Evolutionary conservation across 2,113 vertebrate species (phyloP).

Genomic region (Neolamprologus modestus): DNA sequence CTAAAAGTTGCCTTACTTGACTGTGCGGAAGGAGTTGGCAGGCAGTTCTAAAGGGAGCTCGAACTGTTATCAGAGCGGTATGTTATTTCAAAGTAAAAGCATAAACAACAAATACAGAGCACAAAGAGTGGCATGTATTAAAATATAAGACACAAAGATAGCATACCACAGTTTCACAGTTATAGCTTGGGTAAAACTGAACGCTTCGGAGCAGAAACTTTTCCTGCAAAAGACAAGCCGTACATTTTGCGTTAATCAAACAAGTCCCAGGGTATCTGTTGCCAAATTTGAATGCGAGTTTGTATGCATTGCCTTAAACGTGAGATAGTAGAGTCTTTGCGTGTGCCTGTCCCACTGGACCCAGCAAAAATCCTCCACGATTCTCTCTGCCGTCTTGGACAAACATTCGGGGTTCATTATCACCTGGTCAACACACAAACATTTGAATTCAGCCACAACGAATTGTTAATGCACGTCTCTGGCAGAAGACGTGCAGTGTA

Average conservation of each 20-base stretch:
- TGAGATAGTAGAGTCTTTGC: conserved; percentile 87
- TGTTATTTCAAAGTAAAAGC: not conserved
- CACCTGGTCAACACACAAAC: conserved; percentile 67
- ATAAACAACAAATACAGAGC: not conserved
- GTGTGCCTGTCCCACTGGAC: conserved; percentile 86
- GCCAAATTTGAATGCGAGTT: not conserved
- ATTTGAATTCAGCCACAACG: conserved; percentile 5
- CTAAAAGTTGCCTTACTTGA: conserved; percentile 55
- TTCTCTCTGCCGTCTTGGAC: conserved; percentile 68
- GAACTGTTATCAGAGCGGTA: conserved; percentile 47
- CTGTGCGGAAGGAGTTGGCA: conserved; percentile 35
- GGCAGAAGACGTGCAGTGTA: not conserved
- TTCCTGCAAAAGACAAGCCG: conserved; percentile 64
- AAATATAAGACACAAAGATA: not conserved
- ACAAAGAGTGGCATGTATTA: not conserved
- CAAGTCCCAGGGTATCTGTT: not conserved
- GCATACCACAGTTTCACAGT: conserved; percentile 81
- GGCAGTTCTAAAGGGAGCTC: conserved; percentile 62
- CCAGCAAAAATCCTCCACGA: conserved; percentile 88
- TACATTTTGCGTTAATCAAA: not conserved
- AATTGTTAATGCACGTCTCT: not conserved
- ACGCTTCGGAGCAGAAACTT: conserved; percentile 79
- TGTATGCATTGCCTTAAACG: conserved; percentile 69
- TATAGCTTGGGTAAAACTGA: conserved; percentile 82
- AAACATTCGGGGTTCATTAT: conserved; percentile 78